Evolutionary conservation across 1,140 invertebrate species (phyloP).

Genomic region (Drosophila truncata): DNA sequence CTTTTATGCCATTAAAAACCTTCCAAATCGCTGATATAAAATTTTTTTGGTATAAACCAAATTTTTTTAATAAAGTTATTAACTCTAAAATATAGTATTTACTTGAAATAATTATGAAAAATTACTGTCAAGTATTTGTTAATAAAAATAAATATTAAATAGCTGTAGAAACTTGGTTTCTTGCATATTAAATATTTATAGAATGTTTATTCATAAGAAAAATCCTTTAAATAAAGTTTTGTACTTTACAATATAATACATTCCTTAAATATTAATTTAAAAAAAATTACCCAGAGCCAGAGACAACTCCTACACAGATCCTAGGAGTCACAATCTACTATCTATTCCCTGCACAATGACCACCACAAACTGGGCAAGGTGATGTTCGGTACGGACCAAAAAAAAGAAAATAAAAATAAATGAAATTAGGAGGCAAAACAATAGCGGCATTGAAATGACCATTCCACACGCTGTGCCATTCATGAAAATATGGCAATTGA

Average conservation of each 20-base stretch:
- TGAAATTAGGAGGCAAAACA: conserved; percentile 40
- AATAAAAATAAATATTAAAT: not conserved
- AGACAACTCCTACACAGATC: not conserved
- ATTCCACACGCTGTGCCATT: conserved; percentile 65
- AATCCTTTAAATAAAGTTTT: not conserved
- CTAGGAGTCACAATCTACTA: not conserved
- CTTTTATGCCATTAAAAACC: not conserved
- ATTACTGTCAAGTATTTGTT: no score
- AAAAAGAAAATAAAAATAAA: not conserved
- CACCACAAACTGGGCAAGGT: conserved; percentile 53
- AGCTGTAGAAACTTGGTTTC: not conserved
- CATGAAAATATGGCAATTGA: conserved; percentile 66
- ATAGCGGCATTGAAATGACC: conserved; percentile 21
- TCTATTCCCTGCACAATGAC: conserved; percentile 37
- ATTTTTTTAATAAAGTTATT: not conserved
- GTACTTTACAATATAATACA: not conserved
- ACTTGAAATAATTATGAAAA: not conserved
- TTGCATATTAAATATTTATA: not conserved
- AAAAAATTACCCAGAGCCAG: not conserved
- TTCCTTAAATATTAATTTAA: not conserved
- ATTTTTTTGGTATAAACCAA: not conserved
- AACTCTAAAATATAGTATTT: not conserved
- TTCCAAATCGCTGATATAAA: not conserved
- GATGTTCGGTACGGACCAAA: conserved; percentile 34
- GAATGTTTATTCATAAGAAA: no score